These are phyloP conservation scores for Microplitis mediator DNA, from an alignment of 1,140 invertebrate species.

Conservation along the genomic window DNA sequence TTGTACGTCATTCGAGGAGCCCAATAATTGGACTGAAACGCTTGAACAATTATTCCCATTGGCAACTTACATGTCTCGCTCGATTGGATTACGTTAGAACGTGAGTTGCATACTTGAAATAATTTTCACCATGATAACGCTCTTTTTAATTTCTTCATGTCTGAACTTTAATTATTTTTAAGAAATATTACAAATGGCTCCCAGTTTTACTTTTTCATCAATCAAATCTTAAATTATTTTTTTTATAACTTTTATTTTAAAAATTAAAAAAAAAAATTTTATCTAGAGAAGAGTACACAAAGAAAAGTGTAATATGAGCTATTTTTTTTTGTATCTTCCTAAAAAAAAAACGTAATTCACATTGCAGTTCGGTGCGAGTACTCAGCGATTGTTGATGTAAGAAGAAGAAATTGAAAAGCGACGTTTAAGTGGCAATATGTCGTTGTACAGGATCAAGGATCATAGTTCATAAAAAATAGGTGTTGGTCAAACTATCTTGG, in stretches of 20 bases:
- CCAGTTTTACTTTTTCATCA: too few relatives aligned
- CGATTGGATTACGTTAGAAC: conserved; percentile 23
- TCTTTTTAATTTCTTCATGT: neutral
- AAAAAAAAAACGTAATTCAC: neutral
- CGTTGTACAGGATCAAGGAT: conserved; percentile 6
- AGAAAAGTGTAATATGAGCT: too few relatives aligned
- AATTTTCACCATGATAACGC: neutral
- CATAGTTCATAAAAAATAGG: neutral
- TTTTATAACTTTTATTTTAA: too few relatives aligned
- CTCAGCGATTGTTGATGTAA: neutral
- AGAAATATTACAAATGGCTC: too few relatives aligned
- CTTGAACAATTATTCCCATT: conserved; percentile 34
- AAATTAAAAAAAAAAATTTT: too few relatives aligned
- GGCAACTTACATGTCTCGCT: conserved; percentile 29
- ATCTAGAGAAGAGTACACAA: too few relatives aligned
- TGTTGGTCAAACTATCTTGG: neutral
- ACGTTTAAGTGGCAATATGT: conserved; percentile 16
- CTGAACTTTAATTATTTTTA: neutral
- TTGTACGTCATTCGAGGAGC: conserved; percentile 22
- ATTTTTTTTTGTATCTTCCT: too few relatives aligned
- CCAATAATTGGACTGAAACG: conserved; percentile 27
- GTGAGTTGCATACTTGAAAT: conserved; percentile 25
- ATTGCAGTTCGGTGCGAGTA: neutral
- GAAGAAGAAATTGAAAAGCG: conserved; percentile 11
- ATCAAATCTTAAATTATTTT: too few relatives aligned